A percentile compares a stretch with the other conserved stretches of the same genome.
Conservation (phyloP, 2,797 vertebrate genomes). For the Neosalanx taihuensis region DNA sequence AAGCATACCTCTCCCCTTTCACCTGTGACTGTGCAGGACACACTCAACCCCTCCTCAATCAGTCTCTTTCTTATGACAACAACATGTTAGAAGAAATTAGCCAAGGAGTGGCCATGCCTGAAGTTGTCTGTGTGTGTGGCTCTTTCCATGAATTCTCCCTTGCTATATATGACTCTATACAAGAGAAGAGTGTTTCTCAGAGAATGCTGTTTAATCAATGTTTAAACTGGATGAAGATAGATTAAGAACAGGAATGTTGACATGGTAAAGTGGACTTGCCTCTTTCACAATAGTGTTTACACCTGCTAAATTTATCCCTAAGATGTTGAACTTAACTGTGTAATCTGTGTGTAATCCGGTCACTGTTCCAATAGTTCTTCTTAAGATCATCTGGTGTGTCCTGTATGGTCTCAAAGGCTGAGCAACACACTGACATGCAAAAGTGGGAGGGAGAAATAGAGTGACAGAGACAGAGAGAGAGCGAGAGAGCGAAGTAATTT, state of each 20-base stretch:
- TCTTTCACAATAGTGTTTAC: slow-evolving; percentile 57
- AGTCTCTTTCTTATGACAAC: slow-evolving; percentile 84
- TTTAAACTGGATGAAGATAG: slow-evolving; percentile 30
- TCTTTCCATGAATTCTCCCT: not conserved
- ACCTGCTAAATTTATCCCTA: slow-evolving; percentile 43
- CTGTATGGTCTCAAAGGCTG: slow-evolving; percentile 38
- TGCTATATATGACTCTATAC: not conserved
- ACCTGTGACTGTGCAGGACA: slow-evolving; percentile 84
- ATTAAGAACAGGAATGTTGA: slow-evolving; percentile 48
- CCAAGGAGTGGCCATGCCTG: slow-evolving; percentile 19
- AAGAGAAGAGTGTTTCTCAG: slow-evolving; percentile 1
- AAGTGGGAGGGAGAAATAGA: not conserved
- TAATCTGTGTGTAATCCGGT: slow-evolving; percentile 57
- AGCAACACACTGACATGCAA: slow-evolving; percentile 18
- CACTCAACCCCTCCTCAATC: slow-evolving; percentile 83
- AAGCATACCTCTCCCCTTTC: slow-evolving; percentile 65
- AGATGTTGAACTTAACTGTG: slow-evolving; percentile 51
- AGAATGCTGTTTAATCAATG: slow-evolving; percentile 25
- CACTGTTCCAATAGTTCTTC: slow-evolving; percentile 45
- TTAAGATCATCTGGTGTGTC: slow-evolving; percentile 40
- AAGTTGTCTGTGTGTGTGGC: slow-evolving; percentile 1
- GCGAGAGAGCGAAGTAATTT: not conserved
- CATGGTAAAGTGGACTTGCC: slow-evolving; percentile 13
- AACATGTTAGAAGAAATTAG: slow-evolving; percentile 74
- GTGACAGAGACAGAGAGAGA: not conserved